Percentiles rank a stretch among this genome's conserved stretches.
Conservation (phyloP, 2,797 vertebrate species). For the Morus bassanus region DNA sequence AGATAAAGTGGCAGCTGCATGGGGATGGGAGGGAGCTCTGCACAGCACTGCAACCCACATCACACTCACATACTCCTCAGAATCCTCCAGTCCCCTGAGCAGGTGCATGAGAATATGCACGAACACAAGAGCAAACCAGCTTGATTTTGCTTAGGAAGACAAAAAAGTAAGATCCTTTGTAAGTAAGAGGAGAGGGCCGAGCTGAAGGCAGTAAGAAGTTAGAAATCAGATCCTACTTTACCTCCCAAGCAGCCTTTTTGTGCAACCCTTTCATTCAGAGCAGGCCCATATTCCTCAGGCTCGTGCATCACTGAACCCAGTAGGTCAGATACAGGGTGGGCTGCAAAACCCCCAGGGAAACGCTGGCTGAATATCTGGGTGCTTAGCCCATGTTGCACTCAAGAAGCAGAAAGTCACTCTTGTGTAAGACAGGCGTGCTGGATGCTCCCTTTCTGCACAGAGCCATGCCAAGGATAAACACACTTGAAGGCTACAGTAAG, state of each 20-base stretch:
- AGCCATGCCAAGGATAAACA: not conserved
- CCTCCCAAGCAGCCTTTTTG: not conserved
- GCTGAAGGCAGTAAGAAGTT: not conserved
- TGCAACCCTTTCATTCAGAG: not conserved
- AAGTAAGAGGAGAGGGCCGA: not conserved
- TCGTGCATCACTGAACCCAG: not conserved
- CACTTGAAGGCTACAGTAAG: not conserved
- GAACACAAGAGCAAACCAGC: not conserved
- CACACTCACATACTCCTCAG: not conserved
- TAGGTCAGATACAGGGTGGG: not conserved
- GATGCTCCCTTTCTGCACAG: not conserved
- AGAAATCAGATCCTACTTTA: not conserved
- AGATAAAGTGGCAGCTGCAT: not conserved
- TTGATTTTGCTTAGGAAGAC: not conserved
- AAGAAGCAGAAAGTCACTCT: not conserved
- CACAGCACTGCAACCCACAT: not conserved
- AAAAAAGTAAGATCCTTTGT: not conserved
- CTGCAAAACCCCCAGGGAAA: not conserved
- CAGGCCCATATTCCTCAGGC: not conserved
- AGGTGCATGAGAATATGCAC: accelerated
- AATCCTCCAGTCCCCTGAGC: not conserved
- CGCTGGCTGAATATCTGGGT: not conserved
- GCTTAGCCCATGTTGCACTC: not conserved
- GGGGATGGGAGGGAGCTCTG: not conserved
- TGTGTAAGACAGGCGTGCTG: accelerated